These are phyloP conservation scores for Loriculus beryllinus DNA, from an alignment of 2,797 vertebrate species.

Conservation along the genomic window DNA sequence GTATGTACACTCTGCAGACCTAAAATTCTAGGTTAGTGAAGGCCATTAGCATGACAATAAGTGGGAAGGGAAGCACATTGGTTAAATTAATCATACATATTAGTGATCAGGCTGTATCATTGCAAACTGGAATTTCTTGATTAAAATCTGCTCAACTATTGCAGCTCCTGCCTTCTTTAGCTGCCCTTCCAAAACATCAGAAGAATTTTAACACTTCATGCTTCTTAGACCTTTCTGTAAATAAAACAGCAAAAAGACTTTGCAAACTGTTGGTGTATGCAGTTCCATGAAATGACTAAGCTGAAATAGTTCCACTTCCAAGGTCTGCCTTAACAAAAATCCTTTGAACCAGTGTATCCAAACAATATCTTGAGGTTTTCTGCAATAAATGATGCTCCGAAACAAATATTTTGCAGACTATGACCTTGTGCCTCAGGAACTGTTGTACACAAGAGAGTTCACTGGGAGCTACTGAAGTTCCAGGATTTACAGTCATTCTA, in stretches of 20 bases:
- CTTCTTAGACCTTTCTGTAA: background rate
- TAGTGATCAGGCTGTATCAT: background rate
- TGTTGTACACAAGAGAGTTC: background rate
- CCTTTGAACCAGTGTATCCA: slow-evolving; percentile 21
- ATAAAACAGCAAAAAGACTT: background rate
- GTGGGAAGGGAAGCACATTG: background rate
- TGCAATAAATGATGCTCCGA: background rate
- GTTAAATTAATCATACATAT: background rate
- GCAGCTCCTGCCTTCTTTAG: background rate
- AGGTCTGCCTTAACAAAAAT: slow-evolving; percentile 23
- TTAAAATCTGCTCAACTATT: background rate
- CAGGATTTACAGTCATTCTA: background rate
- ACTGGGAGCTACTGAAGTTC: background rate
- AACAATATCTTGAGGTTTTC: slow-evolving; percentile 3
- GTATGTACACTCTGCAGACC: background rate
- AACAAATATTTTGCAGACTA: background rate
- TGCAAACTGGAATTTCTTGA: background rate
- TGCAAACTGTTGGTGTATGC: background rate
- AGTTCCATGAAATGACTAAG: slow-evolving; percentile 12
- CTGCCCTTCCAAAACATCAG: background rate
- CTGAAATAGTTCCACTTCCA: slow-evolving; percentile 29
- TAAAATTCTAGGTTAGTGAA: background rate
- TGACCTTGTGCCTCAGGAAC: slow-evolving; percentile 15
- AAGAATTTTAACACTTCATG: background rate
- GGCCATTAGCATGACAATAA: background rate